A percentile compares a stretch with the other conserved stretches of the same genome.
Evolutionary conservation across 2,113 vertebrate genomes (phyloP).

Genomic region (Ornithorhynchus anatinus): DNA sequence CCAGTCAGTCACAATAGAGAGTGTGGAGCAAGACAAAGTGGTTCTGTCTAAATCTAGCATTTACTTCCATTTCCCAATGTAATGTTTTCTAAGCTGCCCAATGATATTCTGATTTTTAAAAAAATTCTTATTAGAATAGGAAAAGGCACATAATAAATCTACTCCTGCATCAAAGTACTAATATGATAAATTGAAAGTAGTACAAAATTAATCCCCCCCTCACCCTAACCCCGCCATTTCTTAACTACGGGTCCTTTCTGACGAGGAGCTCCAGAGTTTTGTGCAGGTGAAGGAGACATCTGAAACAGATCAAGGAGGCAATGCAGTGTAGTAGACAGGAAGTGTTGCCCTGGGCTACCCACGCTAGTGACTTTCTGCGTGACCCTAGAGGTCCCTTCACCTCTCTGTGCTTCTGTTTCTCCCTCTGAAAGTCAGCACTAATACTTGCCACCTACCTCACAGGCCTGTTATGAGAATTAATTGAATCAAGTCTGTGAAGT

Average conservation of each 20-base stretch:
- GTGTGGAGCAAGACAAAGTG: constrained; percentile 38
- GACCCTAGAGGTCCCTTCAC: neutral
- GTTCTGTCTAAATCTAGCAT: constrained; percentile 26
- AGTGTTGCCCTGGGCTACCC: too few species aligned
- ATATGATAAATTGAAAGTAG: constrained; percentile 55
- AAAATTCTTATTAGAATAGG: constrained; percentile 56
- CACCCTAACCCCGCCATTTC: too few species aligned
- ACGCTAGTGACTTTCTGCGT: neutral
- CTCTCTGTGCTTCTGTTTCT: neutral
- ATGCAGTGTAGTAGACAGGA: neutral
- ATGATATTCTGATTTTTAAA: constrained; percentile 57
- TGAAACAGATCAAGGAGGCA: neutral
- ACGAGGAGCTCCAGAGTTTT: constrained; percentile 35
- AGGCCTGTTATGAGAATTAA: neutral
- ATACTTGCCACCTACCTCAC: neutral
- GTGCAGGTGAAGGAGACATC: constrained; percentile 43
- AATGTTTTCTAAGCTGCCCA: constrained; percentile 47
- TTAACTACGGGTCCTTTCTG: constrained; percentile 38
- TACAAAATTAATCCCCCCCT: constrained; percentile 44
- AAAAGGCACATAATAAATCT: constrained; percentile 59
- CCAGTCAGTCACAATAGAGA: constrained; percentile 50
- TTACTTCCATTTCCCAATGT: constrained; percentile 52
- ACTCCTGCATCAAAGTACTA: constrained; percentile 62
- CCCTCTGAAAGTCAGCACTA: neutral
- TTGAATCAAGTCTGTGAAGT: neutral